Percentiles rank a stretch among this genome's conserved stretches.
phyloP scores from a whole-genome alignment of 2,113 vertebrate genomes.

The Engystomops pustulosus region DNA sequence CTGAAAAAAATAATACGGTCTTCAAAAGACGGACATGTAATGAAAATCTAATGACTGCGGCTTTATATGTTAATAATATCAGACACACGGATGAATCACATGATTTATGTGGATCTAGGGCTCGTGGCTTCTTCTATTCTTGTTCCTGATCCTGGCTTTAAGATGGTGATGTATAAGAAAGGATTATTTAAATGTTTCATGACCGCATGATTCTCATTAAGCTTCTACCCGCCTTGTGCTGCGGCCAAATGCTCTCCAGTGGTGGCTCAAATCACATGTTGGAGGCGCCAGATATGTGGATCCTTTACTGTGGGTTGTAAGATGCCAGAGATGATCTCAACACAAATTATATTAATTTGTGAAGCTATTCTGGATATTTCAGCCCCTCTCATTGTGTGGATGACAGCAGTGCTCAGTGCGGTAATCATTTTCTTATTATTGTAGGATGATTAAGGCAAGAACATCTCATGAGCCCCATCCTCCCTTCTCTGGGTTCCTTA shows the following conservation, averaged over 20 bases:
- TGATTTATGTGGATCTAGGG: conserved; percentile 13
- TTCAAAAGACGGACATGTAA: conserved; percentile 41
- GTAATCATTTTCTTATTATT: conserved; percentile 2
- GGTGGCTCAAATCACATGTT: conserved; percentile 27
- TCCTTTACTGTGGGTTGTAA: conserved; percentile 52
- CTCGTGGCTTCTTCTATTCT: not conserved
- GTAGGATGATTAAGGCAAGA: not conserved
- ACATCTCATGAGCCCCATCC: not conserved
- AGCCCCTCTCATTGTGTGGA: conserved; percentile 4
- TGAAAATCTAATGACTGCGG: conserved; percentile 47
- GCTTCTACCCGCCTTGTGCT: conserved; percentile 21
- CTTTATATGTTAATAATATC: conserved; percentile 29
- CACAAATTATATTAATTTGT: conserved; percentile 49
- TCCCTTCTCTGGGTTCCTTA: not conserved
- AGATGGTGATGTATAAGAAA: not conserved
- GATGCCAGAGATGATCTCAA: conserved; percentile 48
- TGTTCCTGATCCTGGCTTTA: not conserved
- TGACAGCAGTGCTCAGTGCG: conserved; percentile 12
- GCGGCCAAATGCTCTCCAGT: conserved; percentile 25
- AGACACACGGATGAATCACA: conserved; percentile 7
- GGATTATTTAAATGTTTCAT: conserved; percentile 16
- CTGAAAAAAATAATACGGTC: conserved; percentile 5
- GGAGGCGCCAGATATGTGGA: conserved; percentile 34
- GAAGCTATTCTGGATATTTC: conserved; percentile 7
- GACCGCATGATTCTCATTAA: conserved; percentile 52